Evolutionary conservation across 2,113 vertebrate species (phyloP).

Genomic region (Osmerus mordax): DNA sequence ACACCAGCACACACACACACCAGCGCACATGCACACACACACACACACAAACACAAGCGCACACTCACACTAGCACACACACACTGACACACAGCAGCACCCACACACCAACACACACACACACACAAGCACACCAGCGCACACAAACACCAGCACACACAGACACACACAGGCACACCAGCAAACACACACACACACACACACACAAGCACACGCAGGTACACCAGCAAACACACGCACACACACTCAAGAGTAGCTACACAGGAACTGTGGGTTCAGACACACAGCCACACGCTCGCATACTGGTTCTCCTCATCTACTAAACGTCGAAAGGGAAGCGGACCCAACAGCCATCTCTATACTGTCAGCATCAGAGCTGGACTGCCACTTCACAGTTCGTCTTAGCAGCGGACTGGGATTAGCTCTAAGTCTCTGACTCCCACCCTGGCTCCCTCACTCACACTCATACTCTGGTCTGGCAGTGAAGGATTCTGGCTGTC

Average conservation of each 20-base stretch:
- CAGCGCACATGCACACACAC: neutral
- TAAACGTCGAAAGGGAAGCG: constrained; percentile 8
- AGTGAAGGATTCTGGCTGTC: too few species aligned
- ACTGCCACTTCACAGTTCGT: neutral
- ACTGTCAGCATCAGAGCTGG: constrained; percentile 54
- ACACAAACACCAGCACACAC: neutral
- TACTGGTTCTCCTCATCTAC: too few species aligned
- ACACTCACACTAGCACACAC: constrained; percentile 23
- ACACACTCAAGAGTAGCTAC: neutral
- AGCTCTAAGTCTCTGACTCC: too few species aligned
- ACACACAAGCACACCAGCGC: neutral
- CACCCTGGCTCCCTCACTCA: too few species aligned
- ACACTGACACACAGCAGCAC: neutral
- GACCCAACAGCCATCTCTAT: constrained; percentile 61
- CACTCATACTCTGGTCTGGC: too few species aligned
- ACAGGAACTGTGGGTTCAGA: neutral
- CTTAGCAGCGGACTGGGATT: too few species aligned
- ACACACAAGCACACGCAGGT: neutral
- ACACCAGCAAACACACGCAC: neutral
- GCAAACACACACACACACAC: neutral
- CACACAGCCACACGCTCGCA: neutral
- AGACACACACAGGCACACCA: neutral
- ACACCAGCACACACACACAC: neutral
- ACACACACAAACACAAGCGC: constrained; percentile 4
- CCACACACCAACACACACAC: neutral